Evolutionary conservation across 2,888 invertebrate species (phyloP).

Genomic region (Drosophila nr. medialis): DNA sequence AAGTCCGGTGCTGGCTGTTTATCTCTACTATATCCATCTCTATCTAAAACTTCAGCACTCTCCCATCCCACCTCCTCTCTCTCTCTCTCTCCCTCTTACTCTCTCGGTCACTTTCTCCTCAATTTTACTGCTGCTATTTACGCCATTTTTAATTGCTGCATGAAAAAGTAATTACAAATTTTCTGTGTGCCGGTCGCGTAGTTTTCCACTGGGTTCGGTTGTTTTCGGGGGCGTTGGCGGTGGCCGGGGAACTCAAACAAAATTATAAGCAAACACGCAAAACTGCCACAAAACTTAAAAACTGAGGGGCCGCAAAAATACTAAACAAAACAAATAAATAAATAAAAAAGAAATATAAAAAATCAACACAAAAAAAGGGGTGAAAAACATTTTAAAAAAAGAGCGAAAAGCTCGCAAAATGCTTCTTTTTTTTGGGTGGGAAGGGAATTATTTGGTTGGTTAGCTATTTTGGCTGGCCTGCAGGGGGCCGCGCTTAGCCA

Average conservation of each 20-base stretch:
- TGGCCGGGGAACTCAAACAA: conserved; percentile 68
- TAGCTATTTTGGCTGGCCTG: conserved; percentile 15
- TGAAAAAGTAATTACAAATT: conserved; percentile 79
- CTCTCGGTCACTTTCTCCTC: conserved; percentile 16
- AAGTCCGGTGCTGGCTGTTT: conserved; percentile 34
- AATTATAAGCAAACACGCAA: conserved; percentile 81
- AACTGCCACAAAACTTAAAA: conserved; percentile 81
- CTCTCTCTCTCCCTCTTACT: background rate
- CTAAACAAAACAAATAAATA: conserved; percentile 19
- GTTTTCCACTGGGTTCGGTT: conserved; percentile 33
- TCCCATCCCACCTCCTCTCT: background rate
- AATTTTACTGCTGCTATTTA: conserved; percentile 60
- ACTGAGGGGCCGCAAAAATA: conserved; percentile 56
- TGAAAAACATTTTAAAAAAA: conserved; percentile 39
- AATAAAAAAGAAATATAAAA: conserved; percentile 8
- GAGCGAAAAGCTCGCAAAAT: conserved; percentile 47
- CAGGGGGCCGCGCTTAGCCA: conserved; percentile 36
- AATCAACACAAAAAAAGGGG: conserved; percentile 35
- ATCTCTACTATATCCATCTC: conserved; percentile 42
- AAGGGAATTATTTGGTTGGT: conserved; percentile 34
- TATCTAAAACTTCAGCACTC: conserved; percentile 32
- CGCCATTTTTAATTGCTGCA: conserved; percentile 80
- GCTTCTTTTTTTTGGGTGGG: conserved; percentile 31
- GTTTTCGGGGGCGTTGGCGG: conserved; percentile 10
- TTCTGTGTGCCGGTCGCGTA: conserved; percentile 44